These are phyloP conservation scores for Melitaea athalia DNA, from an alignment of 2,888 invertebrate genomes.

Conservation along the genomic window DNA sequence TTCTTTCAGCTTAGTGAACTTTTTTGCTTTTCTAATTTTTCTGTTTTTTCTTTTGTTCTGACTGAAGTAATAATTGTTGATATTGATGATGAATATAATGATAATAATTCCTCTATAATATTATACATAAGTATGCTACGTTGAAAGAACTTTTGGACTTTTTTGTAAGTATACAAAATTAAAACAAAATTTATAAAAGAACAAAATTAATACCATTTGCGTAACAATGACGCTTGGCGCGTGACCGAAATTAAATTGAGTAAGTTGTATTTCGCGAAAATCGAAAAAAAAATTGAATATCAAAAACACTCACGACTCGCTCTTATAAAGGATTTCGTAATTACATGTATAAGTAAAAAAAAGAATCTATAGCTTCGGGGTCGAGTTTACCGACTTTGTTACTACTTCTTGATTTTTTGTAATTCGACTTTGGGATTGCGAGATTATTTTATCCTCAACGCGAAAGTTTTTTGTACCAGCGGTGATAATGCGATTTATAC, in stretches of 20 bases:
- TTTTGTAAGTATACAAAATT: not conserved
- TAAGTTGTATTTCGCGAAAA: conserved; percentile 3
- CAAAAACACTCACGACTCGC: conserved; percentile 12
- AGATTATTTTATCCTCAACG: conserved; percentile 15
- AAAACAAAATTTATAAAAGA: not conserved
- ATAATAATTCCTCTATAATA: no score
- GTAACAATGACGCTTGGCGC: conserved; percentile 18
- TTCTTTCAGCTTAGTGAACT: no score
- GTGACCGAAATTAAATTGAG: conserved; percentile 27
- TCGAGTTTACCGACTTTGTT: conserved; percentile 24
- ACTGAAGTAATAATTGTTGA: no score
- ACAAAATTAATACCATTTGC: not conserved
- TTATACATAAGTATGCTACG: no score
- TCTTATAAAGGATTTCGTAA: conserved; percentile 11
- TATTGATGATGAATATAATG: no score
- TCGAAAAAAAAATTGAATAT: conserved; percentile 3
- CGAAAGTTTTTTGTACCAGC: conserved; percentile 2
- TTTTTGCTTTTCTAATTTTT: not conserved
- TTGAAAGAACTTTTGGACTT: not conserved
- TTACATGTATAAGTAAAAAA: conserved; percentile 8
- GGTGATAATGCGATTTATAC: conserved; percentile 11
- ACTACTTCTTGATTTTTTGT: conserved; percentile 23
- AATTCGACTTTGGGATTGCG: conserved; percentile 10
- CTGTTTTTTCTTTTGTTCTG: not conserved
- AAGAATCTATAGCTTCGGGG: conserved; percentile 16